phyloP scores from a whole-genome alignment of 1,140 invertebrate genomes.

The Drosophila kurseongensis region DNA sequence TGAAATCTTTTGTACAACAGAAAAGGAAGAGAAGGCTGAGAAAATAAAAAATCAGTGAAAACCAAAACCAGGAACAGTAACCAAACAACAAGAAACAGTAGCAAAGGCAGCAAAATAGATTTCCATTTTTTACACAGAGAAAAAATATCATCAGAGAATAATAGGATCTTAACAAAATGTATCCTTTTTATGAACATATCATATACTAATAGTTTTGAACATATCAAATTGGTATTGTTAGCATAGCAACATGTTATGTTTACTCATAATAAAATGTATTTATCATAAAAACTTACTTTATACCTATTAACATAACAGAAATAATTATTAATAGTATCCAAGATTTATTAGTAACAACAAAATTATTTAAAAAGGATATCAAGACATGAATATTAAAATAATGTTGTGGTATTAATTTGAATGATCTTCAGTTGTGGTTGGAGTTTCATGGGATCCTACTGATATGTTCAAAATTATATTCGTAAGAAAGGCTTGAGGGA shows the following conservation, averaged over 20 bases:
- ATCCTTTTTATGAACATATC: neutral
- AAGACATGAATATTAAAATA: no score
- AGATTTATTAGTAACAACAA: no score
- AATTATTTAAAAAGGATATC: no score
- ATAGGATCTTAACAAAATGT: neutral
- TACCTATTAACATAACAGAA: no score
- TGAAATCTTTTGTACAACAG: conserved; percentile 77
- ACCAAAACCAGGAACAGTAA: conserved; percentile 39
- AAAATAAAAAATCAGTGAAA: conserved; percentile 28
- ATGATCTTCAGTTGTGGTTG: no score
- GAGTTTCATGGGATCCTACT: neutral
- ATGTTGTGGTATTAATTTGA: neutral
- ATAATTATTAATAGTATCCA: no score
- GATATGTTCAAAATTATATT: neutral
- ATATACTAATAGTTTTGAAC: neutral
- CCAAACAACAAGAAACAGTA: conserved; percentile 34
- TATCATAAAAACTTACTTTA: no score
- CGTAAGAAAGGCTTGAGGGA: neutral
- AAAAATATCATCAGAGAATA: conserved; percentile 8
- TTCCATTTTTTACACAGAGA: conserved; percentile 30
- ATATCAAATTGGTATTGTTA: neutral
- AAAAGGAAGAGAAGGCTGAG: conserved; percentile 25
- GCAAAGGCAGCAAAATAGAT: conserved; percentile 27
- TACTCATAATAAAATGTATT: no score
- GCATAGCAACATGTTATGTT: no score